Percentiles rank a stretch among this genome's conserved stretches.
Evolutionary conservation across 1,140 invertebrate genomes (phyloP).

Genomic region (Micrasema longulum): DNA sequence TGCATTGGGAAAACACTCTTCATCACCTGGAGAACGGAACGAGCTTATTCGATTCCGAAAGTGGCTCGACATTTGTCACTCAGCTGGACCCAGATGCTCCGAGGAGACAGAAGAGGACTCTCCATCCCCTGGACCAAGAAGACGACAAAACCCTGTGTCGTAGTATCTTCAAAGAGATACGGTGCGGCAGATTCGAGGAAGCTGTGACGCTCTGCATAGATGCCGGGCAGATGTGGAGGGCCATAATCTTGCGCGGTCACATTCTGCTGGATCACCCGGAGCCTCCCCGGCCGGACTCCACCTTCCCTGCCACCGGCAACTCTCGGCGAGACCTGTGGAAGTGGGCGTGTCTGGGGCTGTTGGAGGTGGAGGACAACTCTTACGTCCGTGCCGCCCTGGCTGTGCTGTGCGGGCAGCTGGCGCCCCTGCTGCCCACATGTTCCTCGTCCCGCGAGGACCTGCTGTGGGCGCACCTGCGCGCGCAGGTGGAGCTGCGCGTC

Average conservation of each 20-base stretch:
- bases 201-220: conserved; percentile 86
- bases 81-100: conserved; percentile 95
- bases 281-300: conserved; percentile 59
- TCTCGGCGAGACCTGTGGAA: conserved; percentile 93
- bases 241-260: conserved; percentile 92
- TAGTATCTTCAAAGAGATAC: conserved; percentile 80
- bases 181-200: conserved; percentile 87
- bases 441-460: conserved; percentile 86
- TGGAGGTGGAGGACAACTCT: conserved; percentile 68
- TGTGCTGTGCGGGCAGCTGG: conserved; percentile 86
- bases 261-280: conserved; percentile 69
- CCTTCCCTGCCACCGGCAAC: conserved; percentile 84
- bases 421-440: conserved; percentile 79
- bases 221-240: conserved; percentile 90
- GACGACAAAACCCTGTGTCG: conserved; percentile 83
- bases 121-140: conserved; percentile 91
- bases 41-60: conserved; percentile 65
- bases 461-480: conserved; percentile 89
- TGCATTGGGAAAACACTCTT: conserved; percentile 93
- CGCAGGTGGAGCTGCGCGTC: conserved; percentile 86
- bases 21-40: conserved; percentile 78
- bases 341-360: conserved; percentile 81
- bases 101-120: conserved; percentile 78
- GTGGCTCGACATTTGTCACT: conserved; percentile 69
- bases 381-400: conserved; percentile 79